Base-by-base conservation (phyloP, 1,140 invertebrate species). In the Bombus difficillimus region DNA sequence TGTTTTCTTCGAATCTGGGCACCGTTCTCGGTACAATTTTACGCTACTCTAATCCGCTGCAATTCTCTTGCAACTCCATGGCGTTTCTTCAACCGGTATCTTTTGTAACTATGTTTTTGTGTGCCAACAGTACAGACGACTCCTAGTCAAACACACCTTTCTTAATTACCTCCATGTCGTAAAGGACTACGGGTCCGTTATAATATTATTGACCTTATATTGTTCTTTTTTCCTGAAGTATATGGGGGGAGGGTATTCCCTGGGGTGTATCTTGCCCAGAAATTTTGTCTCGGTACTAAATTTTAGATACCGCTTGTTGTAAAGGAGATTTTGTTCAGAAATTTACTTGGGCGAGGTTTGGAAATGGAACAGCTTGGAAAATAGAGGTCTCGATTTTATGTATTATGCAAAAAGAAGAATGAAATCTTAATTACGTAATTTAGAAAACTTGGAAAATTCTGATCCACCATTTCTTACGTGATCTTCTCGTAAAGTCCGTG, bases 191-290 rank as follows among this genome's bases (percentile, higher is more conserved):
- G 15, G 43, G 0, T 0, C 4, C 4, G 43, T 15, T 18, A 47
- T 47, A 18, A 1, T n/a, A n/a, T n/a, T n/a, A n/a, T 47, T 1
- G 13, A 0, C 0, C 15, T 15, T 5, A 1, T 15, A 5, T 47
- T 47, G 0, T 15, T 1, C 13, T 0, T 15, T 1, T 18, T 47
- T 0, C 0, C 0, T 15, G 0, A 0, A 4, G 0, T 43, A 5
- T 4, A 43, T 5, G 0, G n/a, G n/a, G n/a, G n/a, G n/a, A n/a
- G n/a, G 0, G 1, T 12, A 41, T 41, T 2, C 1, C 12, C 1
- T 41, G 0, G 12, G 0, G 1, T 41, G 10, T 39, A 39, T 13
- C 0, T 43, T 13, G 0, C 0, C 0, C 0, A 15, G 15, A 15
- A 47, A 47, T 5, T 1, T 47, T 47, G 0, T 5, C 13, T 0